Conservation (phyloP, 1,140 invertebrate species). For the Drosophila pallidifrons region DNA sequence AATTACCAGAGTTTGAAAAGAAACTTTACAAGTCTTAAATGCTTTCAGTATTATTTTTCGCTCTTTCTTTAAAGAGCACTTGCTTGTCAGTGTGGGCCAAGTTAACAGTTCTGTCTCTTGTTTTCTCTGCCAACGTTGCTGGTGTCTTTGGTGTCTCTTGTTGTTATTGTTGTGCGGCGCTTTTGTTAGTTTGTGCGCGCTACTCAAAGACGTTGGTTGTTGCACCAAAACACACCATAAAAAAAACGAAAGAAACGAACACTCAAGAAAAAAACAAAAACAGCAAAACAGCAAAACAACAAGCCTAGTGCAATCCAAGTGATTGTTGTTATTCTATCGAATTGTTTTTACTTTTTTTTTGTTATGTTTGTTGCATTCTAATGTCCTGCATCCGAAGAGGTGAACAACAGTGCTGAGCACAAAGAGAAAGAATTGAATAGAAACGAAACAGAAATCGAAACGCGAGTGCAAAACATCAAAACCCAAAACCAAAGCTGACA, state of each 20-base stretch:
- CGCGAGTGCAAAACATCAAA: conserved; percentile 25
- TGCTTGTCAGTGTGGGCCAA: background rate
- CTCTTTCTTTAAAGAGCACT: background rate
- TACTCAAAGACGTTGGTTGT: conserved; percentile 70
- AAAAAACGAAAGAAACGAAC: background rate
- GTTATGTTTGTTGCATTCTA: conserved; percentile 3
- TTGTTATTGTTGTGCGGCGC: conserved; percentile 63
- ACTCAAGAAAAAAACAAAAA: conserved; percentile 7
- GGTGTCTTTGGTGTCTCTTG: conserved; percentile 31
- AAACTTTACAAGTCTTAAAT: too few relatives aligned
- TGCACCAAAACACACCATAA: conserved; percentile 29
- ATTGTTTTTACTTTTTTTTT: conserved; percentile 12
- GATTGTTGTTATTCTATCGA: background rate
- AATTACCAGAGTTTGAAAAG: too few relatives aligned
- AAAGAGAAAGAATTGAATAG: background rate
- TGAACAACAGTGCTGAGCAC: conserved; percentile 16
- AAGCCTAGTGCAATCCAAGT: conserved; percentile 14
- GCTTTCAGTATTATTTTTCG: background rate
- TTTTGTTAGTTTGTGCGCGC: conserved; percentile 67
- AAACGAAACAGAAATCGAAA: conserved; percentile 19
- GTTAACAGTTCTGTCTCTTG: conserved; percentile 20
- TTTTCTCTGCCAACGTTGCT: conserved; percentile 34
- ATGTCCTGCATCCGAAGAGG: conserved; percentile 9
- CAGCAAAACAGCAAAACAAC: conserved; percentile 7
- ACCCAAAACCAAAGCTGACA: background rate